Evolutionary conservation across 1,140 invertebrate genomes (phyloP), one percentile per base, ranked within the genome.

Genomic region (Leptestheria dahalacensis): DNA sequence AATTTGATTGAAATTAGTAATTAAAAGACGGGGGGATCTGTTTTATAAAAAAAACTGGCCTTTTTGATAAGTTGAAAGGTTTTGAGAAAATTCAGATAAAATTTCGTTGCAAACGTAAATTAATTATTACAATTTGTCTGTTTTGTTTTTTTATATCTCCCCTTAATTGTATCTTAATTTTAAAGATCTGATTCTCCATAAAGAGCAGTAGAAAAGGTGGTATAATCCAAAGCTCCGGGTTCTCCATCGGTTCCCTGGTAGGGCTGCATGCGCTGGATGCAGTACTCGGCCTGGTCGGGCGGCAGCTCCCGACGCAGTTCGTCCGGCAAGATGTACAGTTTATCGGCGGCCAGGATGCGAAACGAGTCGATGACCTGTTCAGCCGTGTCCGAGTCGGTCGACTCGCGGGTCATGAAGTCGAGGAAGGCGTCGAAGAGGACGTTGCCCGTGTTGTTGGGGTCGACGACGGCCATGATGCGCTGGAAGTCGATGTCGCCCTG

Each of bases 401-500:
- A 94, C 76, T 99, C 95, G 68, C 93, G 79, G 1, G 95, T 99
- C 95, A 99, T 98, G 71, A 99, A 99, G 78, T 99, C 96, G 63
- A 99, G 79, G 90, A 99, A 99, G 57, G 96, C 88, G 69, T 99
- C 95, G 74, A 99, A 99, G 69, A 94, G 91, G 3, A 99, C 93
- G 68, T 87, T 93, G 60, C 93, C 93, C 61, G 90, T 91, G 69
- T 80, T 88, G 74, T 99, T 99, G 60, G 96, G 93, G 79, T 99
- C 96, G 55, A 99, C 93, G 47, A 95, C 89, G 51, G 88, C 86
- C 68, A 98, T 80, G 65, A 99, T 98, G 67, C 93, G 84, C 72
- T 95, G 90, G 85, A 99, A 97, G 74, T 98, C 94, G 67, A 94
- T 88, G 67, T 99, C 96, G 61, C 94, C 95, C 77, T 81, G 93